A percentile compares a stretch with the other conserved stretches of the same genome.
These are phyloP conservation scores for Squalus acanthias DNA, from an alignment of 2,797 vertebrate species.

Conservation along the genomic window DNA sequence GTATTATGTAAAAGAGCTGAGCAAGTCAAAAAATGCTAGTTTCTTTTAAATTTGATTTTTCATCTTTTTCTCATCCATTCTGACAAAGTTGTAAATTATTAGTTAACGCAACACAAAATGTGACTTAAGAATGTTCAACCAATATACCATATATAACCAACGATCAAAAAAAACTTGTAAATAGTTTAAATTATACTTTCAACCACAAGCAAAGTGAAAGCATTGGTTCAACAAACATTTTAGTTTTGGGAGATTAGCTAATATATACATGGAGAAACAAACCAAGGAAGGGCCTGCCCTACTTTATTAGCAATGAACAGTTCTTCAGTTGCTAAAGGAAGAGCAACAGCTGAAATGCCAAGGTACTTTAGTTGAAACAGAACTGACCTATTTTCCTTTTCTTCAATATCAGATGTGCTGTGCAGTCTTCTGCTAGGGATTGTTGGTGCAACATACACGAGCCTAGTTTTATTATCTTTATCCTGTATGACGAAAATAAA, in stretches of 20 bases:
- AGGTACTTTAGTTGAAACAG: not conserved
- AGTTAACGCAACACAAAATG: not conserved
- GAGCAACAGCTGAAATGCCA: not conserved
- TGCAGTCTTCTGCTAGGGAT: constrained; percentile 53
- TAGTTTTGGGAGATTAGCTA: not conserved
- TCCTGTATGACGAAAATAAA: constrained; percentile 54
- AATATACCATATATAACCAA: not conserved
- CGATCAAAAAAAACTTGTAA: not conserved
- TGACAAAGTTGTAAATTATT: not conserved
- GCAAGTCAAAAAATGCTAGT: not conserved
- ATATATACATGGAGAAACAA: not conserved
- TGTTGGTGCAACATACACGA: constrained; percentile 52
- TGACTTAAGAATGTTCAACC: not conserved
- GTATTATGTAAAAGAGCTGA: not conserved
- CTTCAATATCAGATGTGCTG: constrained; percentile 54
- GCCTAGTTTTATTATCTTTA: constrained; percentile 55
- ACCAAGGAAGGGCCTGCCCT: not conserved
- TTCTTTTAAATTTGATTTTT: not conserved
- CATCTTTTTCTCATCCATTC: not conserved
- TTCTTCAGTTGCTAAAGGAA: not conserved
- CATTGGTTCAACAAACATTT: not conserved
- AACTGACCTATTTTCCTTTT: constrained; percentile 65
- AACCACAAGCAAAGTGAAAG: not conserved
- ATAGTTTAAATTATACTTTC: not conserved
- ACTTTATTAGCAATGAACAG: not conserved